A percentile compares a stretch with the other conserved stretches of the same genome.
These are phyloP conservation scores for Ploceus nigricollis DNA, from an alignment of 2,113 vertebrate species.

Conservation along the genomic window DNA sequence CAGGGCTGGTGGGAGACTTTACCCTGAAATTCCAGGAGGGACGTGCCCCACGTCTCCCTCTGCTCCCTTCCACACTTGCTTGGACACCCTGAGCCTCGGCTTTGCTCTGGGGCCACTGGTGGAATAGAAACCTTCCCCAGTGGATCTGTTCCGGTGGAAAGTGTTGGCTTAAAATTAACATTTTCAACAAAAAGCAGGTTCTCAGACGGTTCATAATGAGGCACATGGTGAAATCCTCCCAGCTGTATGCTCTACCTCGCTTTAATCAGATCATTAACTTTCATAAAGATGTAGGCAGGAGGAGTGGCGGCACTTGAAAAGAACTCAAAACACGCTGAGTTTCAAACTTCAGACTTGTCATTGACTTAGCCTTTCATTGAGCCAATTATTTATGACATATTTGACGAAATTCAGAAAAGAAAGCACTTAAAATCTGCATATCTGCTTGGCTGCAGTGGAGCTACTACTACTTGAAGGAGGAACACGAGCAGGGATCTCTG, in stretches of 20 bases:
- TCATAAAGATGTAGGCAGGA: conserved; percentile 52
- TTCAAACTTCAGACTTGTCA: conserved; percentile 61
- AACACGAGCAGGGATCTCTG: neutral
- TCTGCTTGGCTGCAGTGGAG: neutral
- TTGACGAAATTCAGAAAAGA: conserved; percentile 39
- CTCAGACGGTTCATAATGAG: conserved; percentile 4
- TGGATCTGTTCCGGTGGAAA: accelerated
- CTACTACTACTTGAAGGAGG: neutral
- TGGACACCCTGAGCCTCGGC: neutral
- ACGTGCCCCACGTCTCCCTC: accelerated
- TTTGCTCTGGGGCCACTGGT: accelerated
- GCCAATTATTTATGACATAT: conserved; percentile 64
- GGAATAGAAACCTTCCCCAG: neutral
- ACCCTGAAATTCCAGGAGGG: neutral
- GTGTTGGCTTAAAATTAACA: neutral
- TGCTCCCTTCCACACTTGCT: neutral
- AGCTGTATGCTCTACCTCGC: neutral
- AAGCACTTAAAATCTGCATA: conserved; percentile 46
- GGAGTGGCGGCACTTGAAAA: conserved; percentile 55
- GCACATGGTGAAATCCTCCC: neutral
- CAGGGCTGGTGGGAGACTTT: neutral
- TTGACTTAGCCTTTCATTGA: conserved; percentile 58
- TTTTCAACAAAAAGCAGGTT: neutral
- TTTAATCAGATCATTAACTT: conserved; percentile 59
- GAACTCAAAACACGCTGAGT: conserved; percentile 57